These are phyloP conservation scores for Conopomorpha cramerella DNA, from an alignment of 1,140 invertebrate species.

Conservation along the genomic window DNA sequence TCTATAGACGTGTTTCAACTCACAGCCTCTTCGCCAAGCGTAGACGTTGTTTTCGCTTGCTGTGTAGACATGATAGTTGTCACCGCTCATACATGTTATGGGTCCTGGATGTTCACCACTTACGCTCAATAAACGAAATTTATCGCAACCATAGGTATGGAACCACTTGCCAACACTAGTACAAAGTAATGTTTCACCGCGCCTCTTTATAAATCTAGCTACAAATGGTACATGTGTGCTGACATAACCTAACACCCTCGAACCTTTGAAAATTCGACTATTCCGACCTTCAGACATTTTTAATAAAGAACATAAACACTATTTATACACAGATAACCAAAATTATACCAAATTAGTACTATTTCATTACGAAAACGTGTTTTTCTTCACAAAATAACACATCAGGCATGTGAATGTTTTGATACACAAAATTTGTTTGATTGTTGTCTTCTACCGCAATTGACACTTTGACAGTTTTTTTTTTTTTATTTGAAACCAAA, in stretches of 20 bases:
- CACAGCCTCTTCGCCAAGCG: slow-evolving; percentile 81
- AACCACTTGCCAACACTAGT: slow-evolving; percentile 86
- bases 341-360: too few relatives aligned
- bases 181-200: slow-evolving; percentile 84
- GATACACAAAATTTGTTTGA: too few relatives aligned
- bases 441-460: too few relatives aligned
- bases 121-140: slow-evolving; percentile 77
- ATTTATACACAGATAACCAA: too few relatives aligned
- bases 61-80: slow-evolving; percentile 78
- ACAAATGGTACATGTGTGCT: slow-evolving; percentile 82
- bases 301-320: too few relatives aligned
- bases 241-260: slow-evolving; percentile 81
- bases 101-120: slow-evolving; percentile 74
- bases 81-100: slow-evolving; percentile 75
- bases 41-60: slow-evolving; percentile 73
- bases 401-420: too few relatives aligned
- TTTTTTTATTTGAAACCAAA: too few relatives aligned
- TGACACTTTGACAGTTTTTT: too few relatives aligned
- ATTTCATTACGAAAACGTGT: too few relatives aligned
- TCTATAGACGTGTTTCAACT: slow-evolving; percentile 76
- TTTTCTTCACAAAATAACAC: too few relatives aligned
- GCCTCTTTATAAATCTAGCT: slow-evolving; percentile 74
- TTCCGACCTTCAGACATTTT: too few relatives aligned
- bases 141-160: slow-evolving; percentile 82
- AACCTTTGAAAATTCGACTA: slow-evolving; percentile 77